phyloP scores from a whole-genome alignment of 1,140 invertebrate genomes.

The Coptotermes formosanus region DNA sequence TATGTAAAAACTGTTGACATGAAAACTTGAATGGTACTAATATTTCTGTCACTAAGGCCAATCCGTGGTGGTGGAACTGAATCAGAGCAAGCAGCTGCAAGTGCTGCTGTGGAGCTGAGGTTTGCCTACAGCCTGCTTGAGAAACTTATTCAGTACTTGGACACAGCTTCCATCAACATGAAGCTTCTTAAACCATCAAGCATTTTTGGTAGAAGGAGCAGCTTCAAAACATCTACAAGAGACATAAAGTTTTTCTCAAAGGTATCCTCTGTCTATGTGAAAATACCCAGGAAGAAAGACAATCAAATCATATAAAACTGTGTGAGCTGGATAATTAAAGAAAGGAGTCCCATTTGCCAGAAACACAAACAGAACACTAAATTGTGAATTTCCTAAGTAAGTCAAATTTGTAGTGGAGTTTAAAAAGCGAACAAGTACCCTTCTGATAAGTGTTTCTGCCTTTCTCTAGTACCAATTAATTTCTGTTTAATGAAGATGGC shows the following conservation, averaged over 20 bases:
- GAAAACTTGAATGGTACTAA: too few relatives aligned
- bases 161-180: conserved; percentile 97
- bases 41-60: conserved; percentile 41
- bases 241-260: conserved; percentile 99
- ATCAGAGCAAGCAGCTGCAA: conserved; percentile 69
- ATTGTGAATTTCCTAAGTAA: too few relatives aligned
- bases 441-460: too few relatives aligned
- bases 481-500: too few relatives aligned
- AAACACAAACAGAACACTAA: too few relatives aligned
- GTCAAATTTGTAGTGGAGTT: too few relatives aligned
- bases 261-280: conserved; percentile 51
- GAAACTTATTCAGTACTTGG: conserved; percentile 95
- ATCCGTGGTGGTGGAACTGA: conserved; percentile 60
- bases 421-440: too few relatives aligned
- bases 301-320: background rate
- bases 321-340: background rate
- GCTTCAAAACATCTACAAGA: conserved; percentile 92
- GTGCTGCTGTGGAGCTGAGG: conserved; percentile 80
- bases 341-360: background rate
- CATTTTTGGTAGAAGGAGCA: conserved; percentile 87
- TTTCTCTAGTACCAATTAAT: too few relatives aligned
- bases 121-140: conserved; percentile 97
- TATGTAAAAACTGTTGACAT: too few relatives aligned
- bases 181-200: conserved; percentile 91
- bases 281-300: background rate